A percentile compares a stretch with the other conserved stretches of the same genome.
phyloP scores from a whole-genome alignment of 2,113 vertebrate genomes.

The Herpetotheres cachinnans region DNA sequence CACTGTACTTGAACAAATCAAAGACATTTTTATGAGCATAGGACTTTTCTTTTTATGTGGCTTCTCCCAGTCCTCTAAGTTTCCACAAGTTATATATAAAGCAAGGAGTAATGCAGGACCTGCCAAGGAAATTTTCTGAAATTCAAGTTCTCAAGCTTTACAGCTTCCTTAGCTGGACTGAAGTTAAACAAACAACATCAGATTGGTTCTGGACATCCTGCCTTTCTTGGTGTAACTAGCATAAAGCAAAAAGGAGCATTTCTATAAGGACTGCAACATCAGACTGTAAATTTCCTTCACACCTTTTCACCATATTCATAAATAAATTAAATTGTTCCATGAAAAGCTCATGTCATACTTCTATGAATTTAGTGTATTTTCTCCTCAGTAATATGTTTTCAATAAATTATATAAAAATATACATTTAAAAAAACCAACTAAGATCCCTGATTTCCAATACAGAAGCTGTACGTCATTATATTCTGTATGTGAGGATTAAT shows the following conservation, averaged over 20 bases:
- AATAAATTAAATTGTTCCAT: not conserved
- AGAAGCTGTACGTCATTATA: not conserved
- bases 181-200: not conserved
- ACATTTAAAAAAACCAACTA: accelerated
- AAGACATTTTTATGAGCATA: not conserved
- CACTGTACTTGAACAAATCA: not conserved
- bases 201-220: not conserved
- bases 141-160: not conserved
- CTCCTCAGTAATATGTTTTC: not conserved
- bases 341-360: not conserved
- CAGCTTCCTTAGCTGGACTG: not conserved
- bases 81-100: not conserved
- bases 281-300: not conserved
- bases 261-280: not conserved
- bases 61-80: not conserved
- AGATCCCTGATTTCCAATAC: not conserved
- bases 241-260: not conserved
- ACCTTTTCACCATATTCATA: not conserved
- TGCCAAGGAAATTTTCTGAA: not conserved
- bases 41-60: not conserved
- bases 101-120: not conserved
- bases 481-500: not conserved
- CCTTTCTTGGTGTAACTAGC: not conserved
- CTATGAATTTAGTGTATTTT: not conserved
- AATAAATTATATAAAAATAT: not conserved